These are phyloP conservation scores for Cephalopholis sonnerati DNA, from an alignment of 2,113 vertebrate genomes.

Conservation along the genomic window DNA sequence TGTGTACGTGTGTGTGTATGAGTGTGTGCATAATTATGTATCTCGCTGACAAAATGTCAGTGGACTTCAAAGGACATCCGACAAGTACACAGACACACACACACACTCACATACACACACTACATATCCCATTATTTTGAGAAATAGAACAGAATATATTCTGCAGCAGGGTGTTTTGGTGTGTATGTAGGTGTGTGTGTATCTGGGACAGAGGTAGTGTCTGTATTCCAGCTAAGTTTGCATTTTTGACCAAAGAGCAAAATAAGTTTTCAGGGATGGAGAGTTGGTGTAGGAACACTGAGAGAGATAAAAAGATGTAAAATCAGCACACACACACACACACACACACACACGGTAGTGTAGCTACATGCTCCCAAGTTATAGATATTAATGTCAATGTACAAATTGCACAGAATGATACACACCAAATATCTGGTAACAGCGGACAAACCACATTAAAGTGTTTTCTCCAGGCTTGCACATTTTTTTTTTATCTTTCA, in stretches of 20 bases:
- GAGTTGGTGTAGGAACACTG: background rate
- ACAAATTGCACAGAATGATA: background rate
- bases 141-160: conserved; percentile 55
- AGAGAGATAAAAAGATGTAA: background rate
- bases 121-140: conserved; percentile 66
- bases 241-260: conserved; percentile 43
- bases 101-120: conserved; percentile 11
- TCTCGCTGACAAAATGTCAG: conserved; percentile 64
- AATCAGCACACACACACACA: background rate
- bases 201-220: conserved; percentile 25
- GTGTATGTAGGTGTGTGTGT: background rate
- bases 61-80: conserved; percentile 73
- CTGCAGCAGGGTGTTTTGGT: conserved; percentile 10
- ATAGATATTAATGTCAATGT: background rate
- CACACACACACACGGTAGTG: background rate
- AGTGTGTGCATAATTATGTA: conserved; percentile 56
- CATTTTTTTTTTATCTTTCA: background rate
- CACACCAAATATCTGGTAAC: background rate
- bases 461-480: background rate
- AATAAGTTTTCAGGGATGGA: conserved; percentile 20
- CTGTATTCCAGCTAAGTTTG: conserved; percentile 34
- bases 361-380: background rate
- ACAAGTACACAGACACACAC: conserved; percentile 45
- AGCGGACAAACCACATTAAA: background rate
- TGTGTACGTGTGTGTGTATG: background rate